Conservation (phyloP, 1,140 invertebrate genomes). For the Onthophagus taurus region DNA sequence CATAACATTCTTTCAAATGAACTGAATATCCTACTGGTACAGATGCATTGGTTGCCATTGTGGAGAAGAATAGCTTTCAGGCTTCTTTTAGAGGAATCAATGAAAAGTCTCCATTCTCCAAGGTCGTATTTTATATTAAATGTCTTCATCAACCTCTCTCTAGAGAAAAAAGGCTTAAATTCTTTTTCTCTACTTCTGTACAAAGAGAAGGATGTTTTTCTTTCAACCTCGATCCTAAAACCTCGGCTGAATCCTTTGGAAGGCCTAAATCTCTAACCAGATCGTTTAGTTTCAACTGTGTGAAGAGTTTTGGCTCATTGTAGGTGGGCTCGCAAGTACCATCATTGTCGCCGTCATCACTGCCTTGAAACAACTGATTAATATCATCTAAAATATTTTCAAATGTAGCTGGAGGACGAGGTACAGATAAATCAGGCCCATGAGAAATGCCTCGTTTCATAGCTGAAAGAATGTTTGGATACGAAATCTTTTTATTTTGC, state of each 20-base stretch:
- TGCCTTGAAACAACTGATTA: constrained; percentile 4
- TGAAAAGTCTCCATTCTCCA: constrained; percentile 18
- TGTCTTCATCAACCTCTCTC: background rate
- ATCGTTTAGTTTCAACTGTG: constrained; percentile 7
- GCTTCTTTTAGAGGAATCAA: constrained; percentile 26
- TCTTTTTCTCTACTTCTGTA: constrained; percentile 7
- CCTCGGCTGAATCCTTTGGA: constrained; percentile 3
- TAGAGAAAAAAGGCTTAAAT: background rate
- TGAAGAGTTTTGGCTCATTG: constrained; percentile 10
- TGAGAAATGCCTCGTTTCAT: background rate
- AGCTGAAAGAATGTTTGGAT: constrained; percentile 7
- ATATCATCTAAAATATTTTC: constrained; percentile 2
- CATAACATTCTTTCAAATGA: constrained; percentile 28
- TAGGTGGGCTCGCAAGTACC: background rate
- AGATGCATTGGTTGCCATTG: constrained; percentile 32
- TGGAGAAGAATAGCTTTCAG: constrained; percentile 34
- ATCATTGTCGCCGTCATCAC: background rate
- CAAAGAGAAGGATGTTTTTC: constrained; percentile 2
- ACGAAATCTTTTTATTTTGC: constrained; percentile 6
- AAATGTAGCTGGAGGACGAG: constrained; percentile 1
- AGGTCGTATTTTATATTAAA: constrained; percentile 5
- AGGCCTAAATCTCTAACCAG: constrained; percentile 8
- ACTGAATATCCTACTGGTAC: constrained; percentile 29
- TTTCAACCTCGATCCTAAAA: too few species aligned
- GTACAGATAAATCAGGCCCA: constrained; percentile 3